Percentiles rank a stretch among this genome's conserved stretches.
Conservation (phyloP, 2,113 vertebrate genomes). For the Oxygymnocypris stewartii region DNA sequence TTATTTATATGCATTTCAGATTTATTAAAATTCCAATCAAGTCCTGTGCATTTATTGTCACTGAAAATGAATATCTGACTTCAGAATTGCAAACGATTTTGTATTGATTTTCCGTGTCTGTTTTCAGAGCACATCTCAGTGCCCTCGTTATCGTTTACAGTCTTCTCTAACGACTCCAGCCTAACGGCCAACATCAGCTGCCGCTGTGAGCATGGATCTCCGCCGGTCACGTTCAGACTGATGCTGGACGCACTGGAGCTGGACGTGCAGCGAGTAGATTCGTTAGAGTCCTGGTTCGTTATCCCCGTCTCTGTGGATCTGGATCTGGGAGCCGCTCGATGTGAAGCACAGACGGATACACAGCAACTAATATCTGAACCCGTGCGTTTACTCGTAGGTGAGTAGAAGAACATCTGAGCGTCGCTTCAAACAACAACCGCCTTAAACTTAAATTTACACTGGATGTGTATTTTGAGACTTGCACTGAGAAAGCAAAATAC, state of each 20-base stretch:
- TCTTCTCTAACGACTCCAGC: conserved; percentile 54
- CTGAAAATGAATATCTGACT: neutral
- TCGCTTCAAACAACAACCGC: neutral
- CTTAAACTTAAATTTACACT: neutral
- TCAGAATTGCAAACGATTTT: neutral
- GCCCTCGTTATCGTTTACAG: conserved; percentile 64
- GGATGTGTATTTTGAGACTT: no score
- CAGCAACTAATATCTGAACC: conserved; percentile 64
- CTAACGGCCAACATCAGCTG: conserved; percentile 71
- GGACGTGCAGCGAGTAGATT: neutral
- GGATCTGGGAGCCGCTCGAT: conserved; percentile 62
- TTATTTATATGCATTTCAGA: neutral
- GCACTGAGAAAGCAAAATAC: no score
- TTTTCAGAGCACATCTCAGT: conserved; percentile 70
- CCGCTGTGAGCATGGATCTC: conserved; percentile 68
- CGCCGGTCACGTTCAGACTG: conserved; percentile 70
- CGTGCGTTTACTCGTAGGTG: conserved; percentile 73
- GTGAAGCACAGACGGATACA: conserved; percentile 62
- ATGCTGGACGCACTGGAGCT: conserved; percentile 51
- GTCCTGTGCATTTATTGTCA: neutral
- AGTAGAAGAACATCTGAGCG: conserved; percentile 39
- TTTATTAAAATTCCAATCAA: neutral
- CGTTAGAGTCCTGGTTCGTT: conserved; percentile 66
- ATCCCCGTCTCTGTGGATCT: conserved; percentile 52
- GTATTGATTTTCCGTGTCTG: neutral